A percentile compares a stretch with the other conserved stretches of the same genome.
Evolutionary conservation across 2,797 vertebrate species (phyloP).

Genomic region (Chloroceryle inda): DNA sequence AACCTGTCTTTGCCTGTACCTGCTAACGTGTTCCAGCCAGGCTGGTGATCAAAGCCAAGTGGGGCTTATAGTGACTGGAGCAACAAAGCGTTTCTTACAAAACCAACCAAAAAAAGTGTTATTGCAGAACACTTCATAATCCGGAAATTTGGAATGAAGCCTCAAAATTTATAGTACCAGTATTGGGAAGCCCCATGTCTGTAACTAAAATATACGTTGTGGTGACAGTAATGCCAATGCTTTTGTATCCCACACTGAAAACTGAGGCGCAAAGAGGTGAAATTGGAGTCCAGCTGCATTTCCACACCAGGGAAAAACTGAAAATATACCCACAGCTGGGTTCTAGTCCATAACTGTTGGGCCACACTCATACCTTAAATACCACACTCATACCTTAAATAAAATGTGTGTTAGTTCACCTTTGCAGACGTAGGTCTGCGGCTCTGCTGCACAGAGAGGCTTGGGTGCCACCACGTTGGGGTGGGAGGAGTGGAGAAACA

Average conservation of each 20-base stretch:
- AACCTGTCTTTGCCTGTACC: neutral
- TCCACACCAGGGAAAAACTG: neutral
- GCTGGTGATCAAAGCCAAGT: neutral
- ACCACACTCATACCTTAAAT: neutral
- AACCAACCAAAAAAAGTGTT: neutral
- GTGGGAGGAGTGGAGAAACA: neutral
- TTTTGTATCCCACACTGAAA: neutral
- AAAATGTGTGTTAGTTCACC: neutral
- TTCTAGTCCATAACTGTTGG: neutral
- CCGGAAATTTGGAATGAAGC: neutral
- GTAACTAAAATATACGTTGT: neutral
- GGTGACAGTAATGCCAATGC: neutral
- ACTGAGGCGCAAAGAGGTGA: neutral
- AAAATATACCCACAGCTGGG: neutral
- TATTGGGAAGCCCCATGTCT: neutral
- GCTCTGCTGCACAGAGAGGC: neutral
- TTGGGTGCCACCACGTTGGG: neutral
- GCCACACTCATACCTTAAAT: neutral
- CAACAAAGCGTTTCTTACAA: neutral
- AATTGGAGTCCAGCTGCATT: neutral
- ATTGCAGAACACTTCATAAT: slow-evolving; percentile 4
- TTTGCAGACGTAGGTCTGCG: neutral
- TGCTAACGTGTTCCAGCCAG: neutral
- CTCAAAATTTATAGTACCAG: neutral
- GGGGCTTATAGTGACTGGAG: neutral